phyloP scores from a whole-genome alignment of 2,888 invertebrate species.

The Drosophila ochracea region DNA sequence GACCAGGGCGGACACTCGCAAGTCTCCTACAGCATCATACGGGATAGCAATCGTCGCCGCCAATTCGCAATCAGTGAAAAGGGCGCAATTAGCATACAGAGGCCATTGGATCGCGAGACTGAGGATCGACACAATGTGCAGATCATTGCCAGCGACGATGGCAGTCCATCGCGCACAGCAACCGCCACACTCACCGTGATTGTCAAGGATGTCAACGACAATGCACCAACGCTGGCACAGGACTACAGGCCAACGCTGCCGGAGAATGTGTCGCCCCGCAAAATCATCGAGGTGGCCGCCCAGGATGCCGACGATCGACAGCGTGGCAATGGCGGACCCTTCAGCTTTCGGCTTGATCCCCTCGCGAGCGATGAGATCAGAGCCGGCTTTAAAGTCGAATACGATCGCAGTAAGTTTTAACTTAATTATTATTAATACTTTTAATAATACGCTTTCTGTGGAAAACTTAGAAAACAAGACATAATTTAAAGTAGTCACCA shows the following conservation, averaged over 20 bases:
- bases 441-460: no score
- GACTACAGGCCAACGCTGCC: slow-evolving; percentile 95
- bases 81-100: slow-evolving; percentile 96
- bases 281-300: slow-evolving; percentile 95
- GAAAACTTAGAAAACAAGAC: no score
- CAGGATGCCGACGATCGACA: slow-evolving; percentile 96
- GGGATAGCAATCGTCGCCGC: slow-evolving; percentile 94
- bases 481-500: no score
- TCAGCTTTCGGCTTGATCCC: slow-evolving; percentile 95
- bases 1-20: slow-evolving; percentile 97
- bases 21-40: slow-evolving; percentile 94
- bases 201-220: slow-evolving; percentile 97
- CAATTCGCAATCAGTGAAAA: slow-evolving; percentile 97
- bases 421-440: no score
- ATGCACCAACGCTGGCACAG: slow-evolving; percentile 95
- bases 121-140: slow-evolving; percentile 97
- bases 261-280: slow-evolving; percentile 95
- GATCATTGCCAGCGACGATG: slow-evolving; percentile 97
- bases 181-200: slow-evolving; percentile 96
- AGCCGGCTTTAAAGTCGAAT: slow-evolving; percentile 97
- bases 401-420: slow-evolving; percentile 92
- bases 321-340: slow-evolving; percentile 97
- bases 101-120: slow-evolving; percentile 95
- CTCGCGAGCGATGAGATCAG: slow-evolving; percentile 96
- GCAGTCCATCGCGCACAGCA: slow-evolving; percentile 95